Conservation (phyloP, 2,113 vertebrate species). For the Ahaetulla prasina region DNA sequence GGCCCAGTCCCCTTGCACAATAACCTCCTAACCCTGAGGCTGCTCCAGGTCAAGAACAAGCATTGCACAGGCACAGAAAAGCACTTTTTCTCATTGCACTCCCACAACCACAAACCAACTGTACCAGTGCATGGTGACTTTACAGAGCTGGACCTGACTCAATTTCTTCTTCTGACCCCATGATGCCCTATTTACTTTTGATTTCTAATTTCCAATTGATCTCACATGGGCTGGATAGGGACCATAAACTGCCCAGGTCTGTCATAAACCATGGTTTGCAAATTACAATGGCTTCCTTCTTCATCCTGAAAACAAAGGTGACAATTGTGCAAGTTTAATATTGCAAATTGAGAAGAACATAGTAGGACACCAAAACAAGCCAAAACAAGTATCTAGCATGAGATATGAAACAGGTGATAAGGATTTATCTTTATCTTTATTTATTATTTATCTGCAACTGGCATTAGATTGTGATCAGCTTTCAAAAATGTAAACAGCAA, state of each 20-base stretch:
- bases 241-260: neutral
- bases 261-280: neutral
- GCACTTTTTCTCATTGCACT: neutral
- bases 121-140: neutral
- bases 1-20: neutral
- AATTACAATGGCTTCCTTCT: neutral
- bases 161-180: neutral
- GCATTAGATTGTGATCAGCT: neutral
- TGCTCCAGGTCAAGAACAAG: neutral
- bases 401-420: neutral
- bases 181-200: neutral
- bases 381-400: neutral
- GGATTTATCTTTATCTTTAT: neutral
- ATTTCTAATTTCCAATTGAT: neutral
- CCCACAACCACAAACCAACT: neutral
- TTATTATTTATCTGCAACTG: neutral
- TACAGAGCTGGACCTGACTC: neutral
- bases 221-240: neutral
- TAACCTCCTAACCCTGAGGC: neutral
- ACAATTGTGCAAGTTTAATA: too few species aligned
- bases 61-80: neutral
- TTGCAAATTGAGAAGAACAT: too few species aligned
- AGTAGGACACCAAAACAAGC: neutral
- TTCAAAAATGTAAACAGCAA: neutral
- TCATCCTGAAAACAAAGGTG: too few species aligned